Percentiles rank a stretch among this genome's conserved stretches.
Evolutionary conservation across 2,888 invertebrate genomes (phyloP).

Genomic region (Cheilosia urbana): DNA sequence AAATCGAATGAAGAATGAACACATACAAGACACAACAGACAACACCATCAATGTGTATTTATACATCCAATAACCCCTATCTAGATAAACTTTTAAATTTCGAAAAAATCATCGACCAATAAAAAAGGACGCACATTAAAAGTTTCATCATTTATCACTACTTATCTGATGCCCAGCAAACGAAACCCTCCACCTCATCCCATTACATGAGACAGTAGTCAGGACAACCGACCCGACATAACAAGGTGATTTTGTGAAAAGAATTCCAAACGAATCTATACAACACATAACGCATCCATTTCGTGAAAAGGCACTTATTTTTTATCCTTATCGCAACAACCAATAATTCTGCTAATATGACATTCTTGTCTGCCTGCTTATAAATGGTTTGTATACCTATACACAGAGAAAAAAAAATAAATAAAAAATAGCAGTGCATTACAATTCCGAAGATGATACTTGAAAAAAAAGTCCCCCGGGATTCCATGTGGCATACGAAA

Average conservation of each 20-base stretch:
- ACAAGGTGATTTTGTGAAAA: conserved; percentile 54
- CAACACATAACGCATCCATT: conserved; percentile 55
- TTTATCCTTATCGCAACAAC: conserved; percentile 69
- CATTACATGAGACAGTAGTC: not conserved
- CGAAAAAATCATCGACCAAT: conserved; percentile 69
- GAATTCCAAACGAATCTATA: not conserved
- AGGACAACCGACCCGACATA: not conserved
- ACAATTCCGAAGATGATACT: conserved; percentile 64
- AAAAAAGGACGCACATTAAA: conserved; percentile 61
- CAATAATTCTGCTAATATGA: conserved; percentile 75
- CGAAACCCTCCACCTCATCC: conserved; percentile 34
- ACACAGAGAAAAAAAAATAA: conserved; percentile 5
- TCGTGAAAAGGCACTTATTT: conserved; percentile 54
- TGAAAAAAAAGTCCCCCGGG: conserved; percentile 50
- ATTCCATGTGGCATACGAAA: conserved; percentile 48
- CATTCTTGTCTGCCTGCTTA: conserved; percentile 60
- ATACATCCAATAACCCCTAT: conserved; percentile 4
- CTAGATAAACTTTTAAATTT: conserved; percentile 55
- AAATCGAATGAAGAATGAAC: too few relatives aligned
- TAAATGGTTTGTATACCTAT: conserved; percentile 16
- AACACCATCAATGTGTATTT: not conserved
- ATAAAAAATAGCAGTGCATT: conserved; percentile 68
- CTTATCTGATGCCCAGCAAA: conserved; percentile 61
- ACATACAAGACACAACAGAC: too few relatives aligned
- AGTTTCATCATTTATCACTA: conserved; percentile 74